Evolutionary conservation across 2,888 invertebrate species (phyloP).

Genomic region (Criorhina ranunculi): DNA sequence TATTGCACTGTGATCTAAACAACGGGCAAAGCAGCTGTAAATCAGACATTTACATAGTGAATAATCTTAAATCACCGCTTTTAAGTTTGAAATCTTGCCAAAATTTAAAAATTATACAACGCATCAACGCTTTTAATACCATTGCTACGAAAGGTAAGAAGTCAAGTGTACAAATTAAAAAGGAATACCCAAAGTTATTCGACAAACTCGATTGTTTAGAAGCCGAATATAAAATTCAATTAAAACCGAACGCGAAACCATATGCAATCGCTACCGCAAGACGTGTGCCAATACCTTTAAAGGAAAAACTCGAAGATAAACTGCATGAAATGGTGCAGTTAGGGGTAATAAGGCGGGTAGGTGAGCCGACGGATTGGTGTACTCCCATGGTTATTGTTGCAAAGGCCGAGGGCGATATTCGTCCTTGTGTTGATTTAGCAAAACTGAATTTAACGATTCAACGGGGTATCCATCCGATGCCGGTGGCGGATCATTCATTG

Average conservation of each 20-base stretch:
- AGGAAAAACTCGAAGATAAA: conserved; percentile 1
- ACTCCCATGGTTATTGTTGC: conserved; percentile 40
- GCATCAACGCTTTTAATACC: background rate
- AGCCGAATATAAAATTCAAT: conserved; percentile 24
- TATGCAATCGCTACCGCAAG: conserved; percentile 35
- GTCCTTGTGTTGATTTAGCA: conserved; percentile 12
- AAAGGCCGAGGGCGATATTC: conserved; percentile 7
- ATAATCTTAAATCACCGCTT: conserved; percentile 40
- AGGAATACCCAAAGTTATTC: conserved; percentile 36
- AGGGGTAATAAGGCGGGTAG: conserved; percentile 19
- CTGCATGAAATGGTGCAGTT: conserved; percentile 29
- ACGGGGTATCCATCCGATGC: conserved; percentile 7
- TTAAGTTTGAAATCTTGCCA: conserved; percentile 49
- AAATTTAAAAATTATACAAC: conserved; percentile 37
- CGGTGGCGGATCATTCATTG: conserved; percentile 4
- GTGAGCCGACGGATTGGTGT: conserved; percentile 41
- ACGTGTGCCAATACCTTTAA: conserved; percentile 41
- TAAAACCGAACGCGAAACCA: conserved; percentile 22
- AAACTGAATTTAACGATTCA: conserved; percentile 6
- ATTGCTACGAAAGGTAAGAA: background rate
- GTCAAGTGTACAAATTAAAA: conserved; percentile 13
- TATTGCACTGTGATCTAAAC: no score
- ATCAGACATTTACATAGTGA: conserved; percentile 25
- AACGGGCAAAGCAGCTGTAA: conserved; percentile 6
- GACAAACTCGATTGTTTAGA: conserved; percentile 30